Base-by-base conservation (phyloP, 2,888 invertebrate genomes). In the Leptopilina syphax region DNA sequence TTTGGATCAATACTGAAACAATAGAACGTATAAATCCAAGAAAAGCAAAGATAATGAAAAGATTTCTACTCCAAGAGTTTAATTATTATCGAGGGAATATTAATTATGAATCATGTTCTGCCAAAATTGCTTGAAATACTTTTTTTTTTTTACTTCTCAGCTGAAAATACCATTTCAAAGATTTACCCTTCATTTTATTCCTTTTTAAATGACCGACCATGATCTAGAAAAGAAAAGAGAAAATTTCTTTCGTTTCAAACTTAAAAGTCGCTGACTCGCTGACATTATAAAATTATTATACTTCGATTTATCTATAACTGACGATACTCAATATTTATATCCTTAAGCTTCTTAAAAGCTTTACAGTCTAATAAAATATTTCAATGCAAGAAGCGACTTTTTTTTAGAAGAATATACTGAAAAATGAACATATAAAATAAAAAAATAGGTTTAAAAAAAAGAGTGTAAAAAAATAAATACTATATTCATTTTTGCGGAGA, bases 1-100 rank as follows among this genome's bases (percentile, higher is more conserved):
- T 27, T 50, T 70, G 50, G 70, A 70, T 70, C 70, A 70, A 70
- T 70, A 70, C 27, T 54, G 70, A 50, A 70, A 70, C 70, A 70
- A 70, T 27, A 47, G 70, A 70, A 50, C 41, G 12, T 50, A 50
- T 44, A 70, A 70, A 70, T 70, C n/a, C 70, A 70, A 24, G 70
- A 70, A 70, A 54, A 6, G 50, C 54, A 70, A 70, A 70, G 50
- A 24, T 27, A 70, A 70, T 70, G 70, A 70, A 54, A 70, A 70
- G 70, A 70, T 70, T 70, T 70, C 70, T 54, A 27, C 47, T 54
- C 50, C 50, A 50, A 50, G 13, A 13, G 47, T 24, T 63, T 63
- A 54, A 70, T 54, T 50, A 70, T 70, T 54, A 70, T 70, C 54
- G 13, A 24, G 70, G 70, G 70, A 70, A 70, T 70, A 70, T 50